phyloP scores from a whole-genome alignment of 2,888 invertebrate genomes.

The Cheilosia pagana region DNA sequence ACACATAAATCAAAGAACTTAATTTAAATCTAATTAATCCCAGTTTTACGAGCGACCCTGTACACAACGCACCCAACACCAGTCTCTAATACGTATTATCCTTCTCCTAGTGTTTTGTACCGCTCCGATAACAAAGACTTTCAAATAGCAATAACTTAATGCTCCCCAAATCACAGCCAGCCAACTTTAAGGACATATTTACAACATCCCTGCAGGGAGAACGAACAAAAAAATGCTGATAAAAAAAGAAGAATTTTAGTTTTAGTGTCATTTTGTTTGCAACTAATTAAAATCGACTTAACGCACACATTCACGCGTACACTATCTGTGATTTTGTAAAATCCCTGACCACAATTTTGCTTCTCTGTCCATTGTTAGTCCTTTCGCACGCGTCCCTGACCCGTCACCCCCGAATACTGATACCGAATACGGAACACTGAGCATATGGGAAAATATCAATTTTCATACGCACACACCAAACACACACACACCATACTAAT shows the following conservation, averaged over 20 bases:
- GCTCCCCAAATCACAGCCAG: slow-evolving; percentile 29
- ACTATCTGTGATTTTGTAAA: slow-evolving; percentile 41
- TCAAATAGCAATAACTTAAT: slow-evolving; percentile 66
- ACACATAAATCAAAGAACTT: slow-evolving; percentile 66
- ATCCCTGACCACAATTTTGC: slow-evolving; percentile 61
- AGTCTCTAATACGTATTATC: slow-evolving; percentile 5
- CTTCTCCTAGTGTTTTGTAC: slow-evolving; percentile 8
- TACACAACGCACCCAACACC: neutral
- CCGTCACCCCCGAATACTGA: neutral
- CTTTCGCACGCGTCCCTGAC: slow-evolving; percentile 40
- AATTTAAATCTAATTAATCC: slow-evolving; percentile 70
- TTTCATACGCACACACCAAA: slow-evolving; percentile 53
- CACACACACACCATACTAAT: slow-evolving; percentile 1
- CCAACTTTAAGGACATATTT: slow-evolving; percentile 48
- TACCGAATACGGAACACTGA: neutral
- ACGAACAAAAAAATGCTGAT: neutral
- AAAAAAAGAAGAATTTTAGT: slow-evolving; percentile 53
- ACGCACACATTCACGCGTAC: slow-evolving; percentile 13
- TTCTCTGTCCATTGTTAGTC: slow-evolving; percentile 39
- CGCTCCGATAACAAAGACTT: slow-evolving; percentile 38
- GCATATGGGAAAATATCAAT: slow-evolving; percentile 74
- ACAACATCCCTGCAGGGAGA: slow-evolving; percentile 8
- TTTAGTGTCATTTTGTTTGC: slow-evolving; percentile 71
- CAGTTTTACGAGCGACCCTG: slow-evolving; percentile 54
- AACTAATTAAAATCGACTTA: slow-evolving; percentile 72